Evolutionary conservation across 2,797 vertebrate species (phyloP), one percentile per base, ranked within the genome.

Genomic region (Loris lydekkerianus): DNA sequence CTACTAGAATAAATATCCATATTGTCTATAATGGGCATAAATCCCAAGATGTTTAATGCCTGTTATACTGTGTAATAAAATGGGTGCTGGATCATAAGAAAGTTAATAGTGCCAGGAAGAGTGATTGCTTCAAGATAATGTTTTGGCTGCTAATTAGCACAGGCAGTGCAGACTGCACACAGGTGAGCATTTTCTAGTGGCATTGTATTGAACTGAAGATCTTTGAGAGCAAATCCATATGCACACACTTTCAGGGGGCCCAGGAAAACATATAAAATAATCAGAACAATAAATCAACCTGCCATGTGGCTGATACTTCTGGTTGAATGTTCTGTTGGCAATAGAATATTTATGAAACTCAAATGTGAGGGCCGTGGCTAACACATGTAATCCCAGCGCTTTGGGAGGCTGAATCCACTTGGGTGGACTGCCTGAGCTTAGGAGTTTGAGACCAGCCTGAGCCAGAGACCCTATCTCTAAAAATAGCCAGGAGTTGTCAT

Each of bases 151-250:
- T 88, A 27, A 84, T 63, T 67, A 73, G 92, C 23, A 27, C 34
- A 11, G 21, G 34, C 0, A 0, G 82, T 0, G 0, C 43, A 1
- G 58, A 13, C 43, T 0, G 0, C 23, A 0, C 0, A 17, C 43
- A 20, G 21, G 61, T 15, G 5, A 31, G 37, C 3, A 0, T 0
- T 7, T 37, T 29, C 75, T 40, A 6, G 46, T 0, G 49, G 43
- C 25, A 0, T 0, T 1, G 58, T 0, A 29, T 67, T 0, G 0
- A 89, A 84, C 25, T 1, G 3, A 67, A 65, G 80, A 29, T 3
- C 23, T 17, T 2, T n/a, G 49, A 56, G 80, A 81, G 77, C 56
- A 46, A 56, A 31, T 65, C 31, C 0, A 40, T 67, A 43, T 4
- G n/a, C 6, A 37, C 11, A 3, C 0, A 25, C 60, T 89, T 81